Evolutionary conservation across 2,888 invertebrate genomes (phyloP).

Genomic region (Branchipolynoe longqiensis): DNA sequence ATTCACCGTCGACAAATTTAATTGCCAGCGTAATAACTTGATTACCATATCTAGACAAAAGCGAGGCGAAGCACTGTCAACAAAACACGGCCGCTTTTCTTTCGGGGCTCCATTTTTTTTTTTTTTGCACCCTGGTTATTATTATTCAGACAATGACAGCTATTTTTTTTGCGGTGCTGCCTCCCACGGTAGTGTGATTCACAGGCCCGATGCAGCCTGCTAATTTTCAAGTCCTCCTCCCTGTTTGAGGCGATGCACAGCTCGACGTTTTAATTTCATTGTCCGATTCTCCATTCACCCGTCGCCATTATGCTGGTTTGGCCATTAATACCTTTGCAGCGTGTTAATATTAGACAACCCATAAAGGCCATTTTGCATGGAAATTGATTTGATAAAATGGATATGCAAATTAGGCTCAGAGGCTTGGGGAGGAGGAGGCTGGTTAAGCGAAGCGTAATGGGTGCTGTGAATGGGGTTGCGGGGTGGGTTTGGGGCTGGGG

Average conservation of each 20-base stretch:
- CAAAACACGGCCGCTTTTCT: slow-evolving; percentile 48
- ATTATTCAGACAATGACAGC: slow-evolving; percentile 53
- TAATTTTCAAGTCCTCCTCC: slow-evolving; percentile 50
- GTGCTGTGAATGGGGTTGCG: slow-evolving; percentile 20
- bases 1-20: slow-evolving; percentile 56
- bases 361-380: slow-evolving; percentile 50
- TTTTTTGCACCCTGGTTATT: slow-evolving; percentile 47
- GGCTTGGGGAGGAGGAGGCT: too few relatives aligned
- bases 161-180: slow-evolving; percentile 45
- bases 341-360: slow-evolving; percentile 45
- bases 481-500: too few relatives aligned
- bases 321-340: slow-evolving; percentile 45
- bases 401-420: slow-evolving; percentile 42
- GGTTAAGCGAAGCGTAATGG: slow-evolving; percentile 35
- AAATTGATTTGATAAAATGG: slow-evolving; percentile 56
- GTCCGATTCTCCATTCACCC: slow-evolving; percentile 34
- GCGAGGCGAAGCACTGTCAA: slow-evolving; percentile 43
- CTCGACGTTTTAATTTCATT: slow-evolving; percentile 53
- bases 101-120: too few relatives aligned
- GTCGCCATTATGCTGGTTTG: slow-evolving; percentile 44
- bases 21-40: slow-evolving; percentile 55
- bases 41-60: slow-evolving; percentile 57
- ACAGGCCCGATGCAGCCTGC: slow-evolving; percentile 2
- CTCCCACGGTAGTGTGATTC: slow-evolving; percentile 48
- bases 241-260: slow-evolving; percentile 36